Conservation (phyloP, 2,113 vertebrate species). For the Apeltes quadracus region DNA sequence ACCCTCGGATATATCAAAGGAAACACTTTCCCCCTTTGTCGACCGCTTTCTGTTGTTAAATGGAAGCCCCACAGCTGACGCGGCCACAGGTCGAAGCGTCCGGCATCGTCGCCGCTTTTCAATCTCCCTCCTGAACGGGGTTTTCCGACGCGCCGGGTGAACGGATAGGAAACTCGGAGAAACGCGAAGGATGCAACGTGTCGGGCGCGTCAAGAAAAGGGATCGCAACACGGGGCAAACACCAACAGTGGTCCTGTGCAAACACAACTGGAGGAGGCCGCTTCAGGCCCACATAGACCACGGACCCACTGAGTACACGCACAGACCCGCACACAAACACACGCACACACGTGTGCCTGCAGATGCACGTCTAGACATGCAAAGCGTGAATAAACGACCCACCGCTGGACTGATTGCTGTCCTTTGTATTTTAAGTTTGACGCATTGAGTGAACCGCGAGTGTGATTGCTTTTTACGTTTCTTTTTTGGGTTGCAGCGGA, state of each 20-base stretch:
- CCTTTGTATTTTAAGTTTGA: constrained; percentile 6
- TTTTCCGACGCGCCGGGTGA: too few species aligned
- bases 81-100: neutral
- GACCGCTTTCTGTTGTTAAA: neutral
- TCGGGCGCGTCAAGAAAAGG: too few species aligned
- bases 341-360: constrained; percentile 11
- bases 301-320: constrained; percentile 46
- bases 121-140: too few species aligned
- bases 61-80: constrained; percentile 19
- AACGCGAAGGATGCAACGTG: too few species aligned
- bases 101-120: neutral
- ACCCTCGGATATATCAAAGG: constrained; percentile 8
- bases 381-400: constrained; percentile 37
- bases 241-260: constrained; percentile 84
- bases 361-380: constrained; percentile 38
- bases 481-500: too few species aligned
- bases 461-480: too few species aligned
- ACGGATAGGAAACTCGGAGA: too few species aligned
- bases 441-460: neutral
- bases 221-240: constrained; percentile 79
- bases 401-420: constrained; percentile 23
- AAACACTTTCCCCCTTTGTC: neutral
- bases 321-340: constrained; percentile 11
- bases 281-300: constrained; percentile 65
- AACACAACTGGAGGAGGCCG: constrained; percentile 80